These are phyloP conservation scores for Sebastes elongatus DNA, from an alignment of 2,797 vertebrate species.

Conservation along the genomic window DNA sequence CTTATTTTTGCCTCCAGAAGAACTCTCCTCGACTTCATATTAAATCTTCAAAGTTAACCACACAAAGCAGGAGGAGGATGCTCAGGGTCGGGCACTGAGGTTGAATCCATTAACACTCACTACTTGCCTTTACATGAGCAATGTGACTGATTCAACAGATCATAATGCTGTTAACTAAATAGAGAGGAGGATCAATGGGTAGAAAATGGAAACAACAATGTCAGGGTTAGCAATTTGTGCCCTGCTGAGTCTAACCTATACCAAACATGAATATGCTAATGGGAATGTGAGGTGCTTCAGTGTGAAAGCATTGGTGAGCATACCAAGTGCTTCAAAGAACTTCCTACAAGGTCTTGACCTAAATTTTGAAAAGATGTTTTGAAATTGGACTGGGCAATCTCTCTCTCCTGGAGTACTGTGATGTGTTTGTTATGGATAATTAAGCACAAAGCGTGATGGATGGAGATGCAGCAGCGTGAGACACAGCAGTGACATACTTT, in stretches of 20 bases:
- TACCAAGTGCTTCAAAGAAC: slow-evolving; percentile 7
- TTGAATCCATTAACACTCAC: slow-evolving; percentile 4
- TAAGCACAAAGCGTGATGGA: slow-evolving; percentile 15
- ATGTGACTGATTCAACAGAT: not conserved
- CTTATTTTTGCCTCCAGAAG: not conserved
- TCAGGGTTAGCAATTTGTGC: slow-evolving; percentile 1
- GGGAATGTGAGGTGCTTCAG: not conserved
- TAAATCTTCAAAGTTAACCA: slow-evolving; percentile 2
- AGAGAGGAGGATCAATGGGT: not conserved
- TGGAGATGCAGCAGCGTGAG: slow-evolving; percentile 18
- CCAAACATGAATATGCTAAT: slow-evolving; percentile 9
- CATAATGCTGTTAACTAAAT: not conserved
- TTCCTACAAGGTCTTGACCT: slow-evolving; percentile 15
- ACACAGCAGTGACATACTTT: slow-evolving; percentile 19
- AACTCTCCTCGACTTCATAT: not conserved
- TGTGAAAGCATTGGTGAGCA: not conserved
- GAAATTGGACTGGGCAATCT: slow-evolving; percentile 3
- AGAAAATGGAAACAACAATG: not conserved
- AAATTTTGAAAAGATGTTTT: slow-evolving; percentile 23
- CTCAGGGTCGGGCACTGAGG: not conserved
- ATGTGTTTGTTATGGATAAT: slow-evolving; percentile 38
- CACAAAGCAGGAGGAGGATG: not conserved
- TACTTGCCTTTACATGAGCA: not conserved
- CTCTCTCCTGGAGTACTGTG: not conserved
- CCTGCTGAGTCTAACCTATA: slow-evolving; percentile 8